Evolutionary conservation across 1,140 invertebrate species (phyloP).

Genomic region (Sitobion miscanthi): DNA sequence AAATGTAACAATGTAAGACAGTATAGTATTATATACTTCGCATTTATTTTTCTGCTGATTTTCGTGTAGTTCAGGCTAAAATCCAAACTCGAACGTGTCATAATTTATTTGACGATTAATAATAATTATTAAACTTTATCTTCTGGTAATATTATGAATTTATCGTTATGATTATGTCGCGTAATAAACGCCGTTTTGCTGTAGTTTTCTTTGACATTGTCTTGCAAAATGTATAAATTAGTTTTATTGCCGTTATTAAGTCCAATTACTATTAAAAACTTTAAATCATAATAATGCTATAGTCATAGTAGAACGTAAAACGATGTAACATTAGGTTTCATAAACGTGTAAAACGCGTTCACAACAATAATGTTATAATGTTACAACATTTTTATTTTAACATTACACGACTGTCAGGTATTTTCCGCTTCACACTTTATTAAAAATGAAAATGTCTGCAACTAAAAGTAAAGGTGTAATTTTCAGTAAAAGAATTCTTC

Average conservation of each 20-base stretch:
- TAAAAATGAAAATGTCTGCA: conserved; percentile 4
- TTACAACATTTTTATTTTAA: not conserved
- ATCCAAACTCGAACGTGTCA: not conserved
- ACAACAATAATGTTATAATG: not conserved
- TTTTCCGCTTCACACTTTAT: not conserved
- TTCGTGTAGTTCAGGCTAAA: not conserved
- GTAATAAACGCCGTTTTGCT: not conserved
- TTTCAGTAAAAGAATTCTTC: not conserved
- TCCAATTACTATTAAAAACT: not conserved
- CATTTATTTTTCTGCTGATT: not conserved
- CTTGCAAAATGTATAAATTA: not conserved
- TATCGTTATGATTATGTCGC: not conserved
- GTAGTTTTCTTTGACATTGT: not conserved
- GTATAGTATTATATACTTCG: too few relatives aligned
- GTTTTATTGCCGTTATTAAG: not conserved
- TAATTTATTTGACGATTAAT: not conserved
- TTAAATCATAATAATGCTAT: not conserved
- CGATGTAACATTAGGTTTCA: not conserved
- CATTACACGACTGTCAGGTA: not conserved
- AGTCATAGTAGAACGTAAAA: not conserved
- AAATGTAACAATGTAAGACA: not conserved
- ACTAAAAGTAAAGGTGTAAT: conserved; percentile 18
- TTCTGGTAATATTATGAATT: not conserved
- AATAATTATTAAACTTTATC: not conserved
- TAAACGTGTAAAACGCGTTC: not conserved